A percentile compares a stretch with the other conserved stretches of the same genome.
Conservation (phyloP, 2,113 vertebrate species). For the Cairina moschata region DNA sequence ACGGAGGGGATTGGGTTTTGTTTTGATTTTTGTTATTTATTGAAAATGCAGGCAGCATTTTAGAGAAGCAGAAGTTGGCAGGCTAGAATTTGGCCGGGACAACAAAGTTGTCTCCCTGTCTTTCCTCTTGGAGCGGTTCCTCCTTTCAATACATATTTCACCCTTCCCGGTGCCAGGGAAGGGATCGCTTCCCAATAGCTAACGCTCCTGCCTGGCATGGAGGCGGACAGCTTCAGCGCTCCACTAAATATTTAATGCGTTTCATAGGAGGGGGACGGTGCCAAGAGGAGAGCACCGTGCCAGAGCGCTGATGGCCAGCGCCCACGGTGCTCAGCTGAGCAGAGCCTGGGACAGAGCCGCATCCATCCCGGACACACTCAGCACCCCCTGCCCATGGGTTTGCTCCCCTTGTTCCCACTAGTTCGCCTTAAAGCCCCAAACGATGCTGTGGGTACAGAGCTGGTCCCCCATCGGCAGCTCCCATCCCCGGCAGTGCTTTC, state of each 20-base stretch:
- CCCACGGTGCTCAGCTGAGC: not conserved
- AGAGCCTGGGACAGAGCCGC: not conserved
- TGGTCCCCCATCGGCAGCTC: not conserved
- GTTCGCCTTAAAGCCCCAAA: not conserved
- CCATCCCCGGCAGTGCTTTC: not conserved
- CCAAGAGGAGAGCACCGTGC: not conserved
- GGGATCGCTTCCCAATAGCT: constrained; percentile 3
- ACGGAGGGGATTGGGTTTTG: not conserved
- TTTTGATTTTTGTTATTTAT: constrained; percentile 46
- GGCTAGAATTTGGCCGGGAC: constrained; percentile 37
- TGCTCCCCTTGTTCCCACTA: not conserved
- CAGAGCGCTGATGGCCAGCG: not conserved
- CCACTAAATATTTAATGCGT: not conserved
- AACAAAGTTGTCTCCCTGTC: constrained; percentile 63
- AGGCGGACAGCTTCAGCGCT: not conserved
- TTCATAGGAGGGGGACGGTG: not conserved
- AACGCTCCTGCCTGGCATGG: not conserved
- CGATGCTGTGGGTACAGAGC: rapidly evolving
- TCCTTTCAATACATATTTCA: not conserved
- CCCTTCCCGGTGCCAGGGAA: constrained; percentile 12
- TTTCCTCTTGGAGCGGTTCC: constrained; percentile 44
- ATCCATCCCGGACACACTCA: not conserved
- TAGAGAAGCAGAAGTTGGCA: constrained; percentile 38
- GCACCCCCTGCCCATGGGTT: not conserved
- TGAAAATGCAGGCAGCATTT: constrained; percentile 48